Percentiles rank a stretch among this genome's conserved stretches.
These are phyloP conservation scores for Drosophila takahashii DNA, from an alignment of 1,140 invertebrate species.

Conservation along the genomic window DNA sequence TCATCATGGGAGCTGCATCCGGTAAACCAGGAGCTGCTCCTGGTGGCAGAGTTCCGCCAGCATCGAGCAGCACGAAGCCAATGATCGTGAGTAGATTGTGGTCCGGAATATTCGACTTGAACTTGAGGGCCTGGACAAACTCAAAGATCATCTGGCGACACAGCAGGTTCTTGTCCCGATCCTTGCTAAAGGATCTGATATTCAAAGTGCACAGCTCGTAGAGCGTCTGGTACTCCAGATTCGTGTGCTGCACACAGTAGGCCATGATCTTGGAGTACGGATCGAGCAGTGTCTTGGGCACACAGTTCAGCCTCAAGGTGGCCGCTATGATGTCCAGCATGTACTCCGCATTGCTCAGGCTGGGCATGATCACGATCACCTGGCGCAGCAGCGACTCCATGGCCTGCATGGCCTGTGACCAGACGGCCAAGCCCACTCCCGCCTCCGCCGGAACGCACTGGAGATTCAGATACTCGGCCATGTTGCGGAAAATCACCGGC, in stretches of 20 bases:
- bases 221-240: conserved; percentile 93
- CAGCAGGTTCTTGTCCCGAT: conserved; percentile 96
- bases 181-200: conserved; percentile 94
- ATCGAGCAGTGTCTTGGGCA: conserved; percentile 90
- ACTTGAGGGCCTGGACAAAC: conserved; percentile 97
- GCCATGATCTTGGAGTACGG: conserved; percentile 98
- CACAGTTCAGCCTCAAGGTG: conserved; percentile 93
- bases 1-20: conserved; percentile 87
- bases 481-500: conserved; percentile 92
- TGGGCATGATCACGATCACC: conserved; percentile 90
- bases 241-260: conserved; percentile 94
- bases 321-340: conserved; percentile 94
- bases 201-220: conserved; percentile 96
- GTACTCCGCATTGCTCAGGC: conserved; percentile 90
- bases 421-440: conserved; percentile 89
- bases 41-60: conserved; percentile 88
- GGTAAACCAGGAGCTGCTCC: conserved; percentile 83
- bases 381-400: conserved; percentile 94
- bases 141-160: conserved; percentile 96
- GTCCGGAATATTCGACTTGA: conserved; percentile 97
- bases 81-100: conserved; percentile 96
- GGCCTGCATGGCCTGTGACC: conserved; percentile 92
- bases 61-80: conserved; percentile 92
- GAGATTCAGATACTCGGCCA: conserved; percentile 92
- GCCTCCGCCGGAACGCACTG: conserved; percentile 95